Evolutionary conservation across 2,888 invertebrate genomes (phyloP).

Genomic region (Leptopterna dolabrata): DNA sequence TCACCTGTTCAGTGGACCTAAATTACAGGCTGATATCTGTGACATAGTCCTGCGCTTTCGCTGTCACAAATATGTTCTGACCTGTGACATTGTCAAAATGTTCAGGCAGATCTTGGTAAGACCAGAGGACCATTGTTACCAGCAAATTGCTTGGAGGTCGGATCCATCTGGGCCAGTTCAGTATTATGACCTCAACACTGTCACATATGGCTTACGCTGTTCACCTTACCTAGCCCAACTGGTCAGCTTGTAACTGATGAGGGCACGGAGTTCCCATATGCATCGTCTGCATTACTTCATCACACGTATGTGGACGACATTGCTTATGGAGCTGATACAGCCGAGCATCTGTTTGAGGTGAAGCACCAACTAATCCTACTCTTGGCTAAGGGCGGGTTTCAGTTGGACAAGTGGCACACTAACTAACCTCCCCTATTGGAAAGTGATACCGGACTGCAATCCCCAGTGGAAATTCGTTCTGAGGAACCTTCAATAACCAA

Average conservation of each 20-base stretch:
- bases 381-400: not conserved
- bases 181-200: not conserved
- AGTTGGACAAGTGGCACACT: not conserved
- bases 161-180: not conserved
- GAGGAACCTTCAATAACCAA: not conserved
- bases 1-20: not conserved
- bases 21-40: not conserved
- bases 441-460: not conserved
- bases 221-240: not conserved
- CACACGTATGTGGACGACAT: not conserved
- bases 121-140: not conserved
- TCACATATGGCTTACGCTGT: not conserved
- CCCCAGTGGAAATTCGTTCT: not conserved
- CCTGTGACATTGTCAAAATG: too few relatives aligned
- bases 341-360: not conserved
- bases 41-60: too few relatives aligned
- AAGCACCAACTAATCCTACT: not conserved
- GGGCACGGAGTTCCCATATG: not conserved
- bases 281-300: not conserved
- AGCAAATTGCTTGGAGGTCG: not conserved
- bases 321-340: not conserved
- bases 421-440: not conserved
- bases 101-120: not conserved
- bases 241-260: not conserved
- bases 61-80: too few relatives aligned